phyloP scores from a whole-genome alignment of 2,888 invertebrate species.

The Drosophila sordidapex region DNA sequence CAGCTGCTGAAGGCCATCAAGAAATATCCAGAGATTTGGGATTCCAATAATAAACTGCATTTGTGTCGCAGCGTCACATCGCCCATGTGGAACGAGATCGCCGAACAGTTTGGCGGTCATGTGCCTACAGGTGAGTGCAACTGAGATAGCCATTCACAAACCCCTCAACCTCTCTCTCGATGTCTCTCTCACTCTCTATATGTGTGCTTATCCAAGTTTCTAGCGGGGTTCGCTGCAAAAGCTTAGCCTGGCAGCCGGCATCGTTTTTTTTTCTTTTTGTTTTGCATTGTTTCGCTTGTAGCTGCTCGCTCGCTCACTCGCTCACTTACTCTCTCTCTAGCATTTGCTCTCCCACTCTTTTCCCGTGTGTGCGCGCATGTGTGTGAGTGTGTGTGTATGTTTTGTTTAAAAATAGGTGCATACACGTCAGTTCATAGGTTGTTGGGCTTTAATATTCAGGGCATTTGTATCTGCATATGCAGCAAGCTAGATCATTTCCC shows the following conservation, averaged over 20 bases:
- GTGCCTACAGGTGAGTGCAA: constrained; percentile 81
- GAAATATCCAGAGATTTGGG: constrained; percentile 83
- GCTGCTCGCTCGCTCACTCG: constrained; percentile 12
- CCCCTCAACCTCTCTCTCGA: neutral
- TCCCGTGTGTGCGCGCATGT: constrained; percentile 11
- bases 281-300: constrained; percentile 20
- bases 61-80: constrained; percentile 83
- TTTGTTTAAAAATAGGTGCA: constrained; percentile 44
- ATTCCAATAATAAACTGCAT: constrained; percentile 82
- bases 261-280: constrained; percentile 41
- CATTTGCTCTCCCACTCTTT: constrained; percentile 7
- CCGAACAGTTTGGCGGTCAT: constrained; percentile 83
- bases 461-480: constrained; percentile 7
- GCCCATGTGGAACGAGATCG: constrained; percentile 83
- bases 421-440: constrained; percentile 23
- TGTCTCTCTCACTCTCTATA: neutral
- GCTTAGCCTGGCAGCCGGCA: constrained; percentile 30
- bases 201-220: constrained; percentile 13
- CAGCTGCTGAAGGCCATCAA: constrained; percentile 82
- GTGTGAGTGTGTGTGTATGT: neutral
- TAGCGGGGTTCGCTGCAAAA: constrained; percentile 19
- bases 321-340: constrained; percentile 3
- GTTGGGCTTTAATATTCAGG: constrained; percentile 20
- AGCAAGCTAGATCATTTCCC: neutral
- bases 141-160: constrained; percentile 5